Conservation (phyloP, 2,888 invertebrate genomes). For the Machimus atricapillus region DNA sequence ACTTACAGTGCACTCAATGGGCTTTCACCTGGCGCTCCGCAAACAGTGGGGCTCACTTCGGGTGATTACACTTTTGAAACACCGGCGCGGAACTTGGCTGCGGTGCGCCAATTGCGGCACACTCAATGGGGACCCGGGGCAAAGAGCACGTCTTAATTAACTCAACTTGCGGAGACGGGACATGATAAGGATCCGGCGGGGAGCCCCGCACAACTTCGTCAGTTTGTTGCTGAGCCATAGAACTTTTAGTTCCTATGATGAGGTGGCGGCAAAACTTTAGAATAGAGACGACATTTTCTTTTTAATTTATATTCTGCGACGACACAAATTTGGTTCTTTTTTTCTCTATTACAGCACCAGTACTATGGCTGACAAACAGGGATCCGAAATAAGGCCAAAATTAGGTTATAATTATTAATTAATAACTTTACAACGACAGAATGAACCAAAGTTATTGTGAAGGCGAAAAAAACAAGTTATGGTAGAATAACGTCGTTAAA, state of each 20-base stretch:
- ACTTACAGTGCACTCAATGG: conserved; percentile 27
- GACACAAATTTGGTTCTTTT: not conserved
- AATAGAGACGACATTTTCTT: not conserved
- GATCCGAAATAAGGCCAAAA: no score
- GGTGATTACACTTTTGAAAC: conserved; percentile 17
- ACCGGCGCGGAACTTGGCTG: not conserved
- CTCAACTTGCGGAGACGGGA: not conserved
- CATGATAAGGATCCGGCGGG: not conserved
- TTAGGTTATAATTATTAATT: no score
- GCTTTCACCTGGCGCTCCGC: not conserved
- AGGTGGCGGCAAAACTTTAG: not conserved
- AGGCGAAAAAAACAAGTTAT: no score
- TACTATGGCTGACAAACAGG: not conserved
- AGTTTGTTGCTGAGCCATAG: not conserved
- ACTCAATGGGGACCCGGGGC: not conserved
- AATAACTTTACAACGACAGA: no score
- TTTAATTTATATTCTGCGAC: not conserved
- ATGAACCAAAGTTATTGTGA: no score
- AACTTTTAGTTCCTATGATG: not conserved
- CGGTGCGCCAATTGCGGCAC: not conserved
- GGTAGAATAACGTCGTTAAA: no score
- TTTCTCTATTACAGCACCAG: not conserved
- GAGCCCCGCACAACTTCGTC: not conserved
- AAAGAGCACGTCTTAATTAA: conserved; percentile 22
- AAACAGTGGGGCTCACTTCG: conserved; percentile 22